These are phyloP conservation scores for Dermatophagoides farinae DNA, from an alignment of 1,140 invertebrate genomes.

Conservation along the genomic window DNA sequence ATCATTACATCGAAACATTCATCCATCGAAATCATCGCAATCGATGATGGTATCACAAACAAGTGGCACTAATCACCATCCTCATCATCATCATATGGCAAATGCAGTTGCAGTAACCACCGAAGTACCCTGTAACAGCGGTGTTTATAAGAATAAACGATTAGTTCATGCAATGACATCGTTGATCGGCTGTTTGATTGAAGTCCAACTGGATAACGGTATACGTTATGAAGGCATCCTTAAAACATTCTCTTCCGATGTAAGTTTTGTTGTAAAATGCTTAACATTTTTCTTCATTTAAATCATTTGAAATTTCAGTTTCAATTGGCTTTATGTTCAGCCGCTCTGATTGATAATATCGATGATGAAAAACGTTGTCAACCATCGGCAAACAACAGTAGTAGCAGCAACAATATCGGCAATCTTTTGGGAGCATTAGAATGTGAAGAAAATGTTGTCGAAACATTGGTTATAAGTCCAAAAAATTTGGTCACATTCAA, in stretches of 20 bases:
- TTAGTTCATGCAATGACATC: constrained; percentile 65
- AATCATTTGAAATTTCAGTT: background rate
- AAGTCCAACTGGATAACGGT: constrained; percentile 41
- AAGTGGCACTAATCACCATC: background rate
- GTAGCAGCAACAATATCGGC: constrained; percentile 4
- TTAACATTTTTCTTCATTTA: background rate
- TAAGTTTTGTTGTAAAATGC: constrained; percentile 9
- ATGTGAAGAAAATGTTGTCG: constrained; percentile 20
- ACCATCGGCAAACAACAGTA: background rate
- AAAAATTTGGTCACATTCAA: constrained; percentile 56
- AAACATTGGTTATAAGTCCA: constrained; percentile 63
- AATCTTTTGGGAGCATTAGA: constrained; percentile 8
- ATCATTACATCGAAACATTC: background rate
- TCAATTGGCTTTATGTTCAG: background rate
- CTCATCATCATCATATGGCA: background rate
- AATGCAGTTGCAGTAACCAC: background rate
- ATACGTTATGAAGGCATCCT: constrained; percentile 64
- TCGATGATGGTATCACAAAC: background rate
- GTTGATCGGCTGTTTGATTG: constrained; percentile 55
- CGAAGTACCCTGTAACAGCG: constrained; percentile 21
- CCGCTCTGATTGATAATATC: constrained; percentile 8
- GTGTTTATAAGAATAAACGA: constrained; percentile 61
- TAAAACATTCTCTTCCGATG: constrained; percentile 53
- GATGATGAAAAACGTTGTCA: background rate
- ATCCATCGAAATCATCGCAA: background rate